Base-by-base conservation (phyloP, 2,113 vertebrate genomes). In the Dipodomys merriami region DNA sequence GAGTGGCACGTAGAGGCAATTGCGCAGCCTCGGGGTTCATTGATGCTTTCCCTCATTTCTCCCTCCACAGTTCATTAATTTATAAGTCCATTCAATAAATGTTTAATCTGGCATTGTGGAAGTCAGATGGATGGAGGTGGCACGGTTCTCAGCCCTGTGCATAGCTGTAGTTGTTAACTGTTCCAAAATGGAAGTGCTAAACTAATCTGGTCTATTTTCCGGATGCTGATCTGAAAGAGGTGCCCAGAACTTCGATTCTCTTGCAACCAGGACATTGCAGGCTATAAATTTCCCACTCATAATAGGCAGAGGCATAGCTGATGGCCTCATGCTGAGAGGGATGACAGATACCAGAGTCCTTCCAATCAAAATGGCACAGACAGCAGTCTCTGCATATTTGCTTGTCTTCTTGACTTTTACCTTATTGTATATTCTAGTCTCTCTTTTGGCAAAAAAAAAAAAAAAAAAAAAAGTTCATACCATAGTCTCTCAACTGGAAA, bases 101-200 rank as follows among this genome's bases (percentile, higher is more conserved):
- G 76, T 78, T 88, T 88, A 62, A 53, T 80, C 83, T 91, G 89
- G 81, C 74, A 62, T 60, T 30, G 65, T 78, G 30, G 53, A 87
- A 87, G 25, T 60, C 57, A 30, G 0, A 60, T 4, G 7, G 16
- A 25, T 13, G 12, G 88, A 91, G 76, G 30, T 73, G 49, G 25
- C 30, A 25, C 2, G 64, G 29, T 65, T 30, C 57, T 60, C 5
- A 8, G 60, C 71, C 44, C 81, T 62, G 7, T 11, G 23, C 86
- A 49, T 53, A 91, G 62, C 86, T 86, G 27, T 62, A 39, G 64
- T 77, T 2, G 0, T 15, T 89, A 91, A 81, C 5, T 62, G 80
- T n/a, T 35, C 68, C 86, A 84, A 76, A 80, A 83, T 81, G 60
- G 91, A 92, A 92, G 88, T 46, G 86, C 86, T 76, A 30, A 79